Evolutionary conservation across 1,140 invertebrate genomes (phyloP).

Genomic region (Galleria mellonella): DNA sequence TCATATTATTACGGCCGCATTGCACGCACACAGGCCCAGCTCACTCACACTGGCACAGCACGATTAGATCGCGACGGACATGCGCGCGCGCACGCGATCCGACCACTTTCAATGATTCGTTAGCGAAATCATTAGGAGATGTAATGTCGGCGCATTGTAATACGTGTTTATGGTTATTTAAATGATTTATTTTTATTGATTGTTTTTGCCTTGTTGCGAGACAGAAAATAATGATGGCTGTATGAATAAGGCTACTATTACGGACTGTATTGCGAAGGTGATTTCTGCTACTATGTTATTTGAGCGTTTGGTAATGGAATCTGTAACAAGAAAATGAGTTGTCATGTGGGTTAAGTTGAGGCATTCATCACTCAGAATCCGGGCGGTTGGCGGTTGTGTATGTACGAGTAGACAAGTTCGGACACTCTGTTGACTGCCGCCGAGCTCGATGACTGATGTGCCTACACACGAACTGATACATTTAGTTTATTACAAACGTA

Average conservation of each 20-base stretch:
- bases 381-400: conserved; percentile 23
- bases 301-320: conserved; percentile 61
- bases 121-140: conserved; percentile 74
- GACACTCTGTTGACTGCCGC: conserved; percentile 23
- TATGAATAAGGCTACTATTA: conserved; percentile 66
- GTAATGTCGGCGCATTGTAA: conserved; percentile 71
- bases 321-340: conserved; percentile 68
- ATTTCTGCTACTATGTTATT: conserved; percentile 57
- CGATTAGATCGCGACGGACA: conserved; percentile 51
- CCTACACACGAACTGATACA: too few relatives aligned
- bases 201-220: conserved; percentile 71
- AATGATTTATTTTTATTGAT: conserved; percentile 75
- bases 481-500: background rate
- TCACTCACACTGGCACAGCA: conserved; percentile 20
- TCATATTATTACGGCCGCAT: conserved; percentile 70
- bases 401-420: conserved; percentile 47
- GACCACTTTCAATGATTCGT: conserved; percentile 73
- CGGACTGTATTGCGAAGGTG: conserved; percentile 58
- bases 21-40: conserved; percentile 44
- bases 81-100: conserved; percentile 57
- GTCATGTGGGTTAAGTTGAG: conserved; percentile 47
- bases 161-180: conserved; percentile 73
- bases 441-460: conserved; percentile 30
- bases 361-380: conserved; percentile 45
- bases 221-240: conserved; percentile 71